Percentiles rank a stretch among this genome's conserved stretches.
These are phyloP conservation scores for Bubo bubo DNA, from an alignment of 2,113 vertebrate genomes.

Conservation along the genomic window DNA sequence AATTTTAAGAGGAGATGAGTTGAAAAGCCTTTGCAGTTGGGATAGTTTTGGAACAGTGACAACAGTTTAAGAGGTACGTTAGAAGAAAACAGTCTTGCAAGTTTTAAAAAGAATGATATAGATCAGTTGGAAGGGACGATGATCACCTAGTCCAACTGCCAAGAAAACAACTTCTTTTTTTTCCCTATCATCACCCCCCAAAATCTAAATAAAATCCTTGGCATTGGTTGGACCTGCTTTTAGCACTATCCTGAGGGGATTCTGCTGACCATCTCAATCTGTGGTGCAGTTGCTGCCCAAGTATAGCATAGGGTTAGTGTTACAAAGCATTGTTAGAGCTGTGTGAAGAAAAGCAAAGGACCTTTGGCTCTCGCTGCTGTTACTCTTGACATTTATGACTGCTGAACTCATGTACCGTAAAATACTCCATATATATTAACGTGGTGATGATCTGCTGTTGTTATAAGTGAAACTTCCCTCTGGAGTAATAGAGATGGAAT, in stretches of 20 bases:
- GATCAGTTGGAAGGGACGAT: not conserved
- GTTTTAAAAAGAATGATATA: not conserved
- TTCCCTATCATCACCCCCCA: accelerated
- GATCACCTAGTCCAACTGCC: not conserved
- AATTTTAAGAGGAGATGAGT: not conserved
- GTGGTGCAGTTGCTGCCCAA: not conserved
- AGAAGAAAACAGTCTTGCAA: not conserved
- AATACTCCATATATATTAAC: accelerated
- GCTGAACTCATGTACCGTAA: not conserved
- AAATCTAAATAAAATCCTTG: not conserved
- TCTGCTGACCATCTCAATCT: not conserved
- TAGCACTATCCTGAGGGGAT: not conserved
- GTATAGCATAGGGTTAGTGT: not conserved
- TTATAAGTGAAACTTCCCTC: not conserved
- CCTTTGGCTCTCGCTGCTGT: not conserved
- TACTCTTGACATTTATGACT: not conserved
- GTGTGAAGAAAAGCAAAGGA: not conserved
- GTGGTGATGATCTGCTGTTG: not conserved
- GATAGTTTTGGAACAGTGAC: not conserved
- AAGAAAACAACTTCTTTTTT: not conserved
- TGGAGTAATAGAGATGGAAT: not conserved
- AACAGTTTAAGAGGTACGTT: not conserved
- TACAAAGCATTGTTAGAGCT: not conserved
- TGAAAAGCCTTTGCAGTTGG: not conserved
- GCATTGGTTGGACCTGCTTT: not conserved